phyloP scores from a whole-genome alignment of 1,140 invertebrate species.

The Drosophila cardini region DNA sequence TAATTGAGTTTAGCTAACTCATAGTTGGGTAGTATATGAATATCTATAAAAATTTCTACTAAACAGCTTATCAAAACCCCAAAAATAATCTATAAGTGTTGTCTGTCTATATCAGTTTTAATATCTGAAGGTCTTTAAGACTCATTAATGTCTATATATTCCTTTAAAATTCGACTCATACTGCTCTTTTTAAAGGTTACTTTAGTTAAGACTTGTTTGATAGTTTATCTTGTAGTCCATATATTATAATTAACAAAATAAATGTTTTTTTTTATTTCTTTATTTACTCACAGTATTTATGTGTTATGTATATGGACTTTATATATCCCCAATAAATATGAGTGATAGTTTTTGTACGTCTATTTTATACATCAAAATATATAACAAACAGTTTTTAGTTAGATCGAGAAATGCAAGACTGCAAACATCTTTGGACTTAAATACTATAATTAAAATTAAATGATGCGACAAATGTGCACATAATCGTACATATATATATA shows the following conservation, averaged over 20 bases:
- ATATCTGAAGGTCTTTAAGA: too few relatives aligned
- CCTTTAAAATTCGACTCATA: too few relatives aligned
- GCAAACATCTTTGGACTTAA: constrained; percentile 57
- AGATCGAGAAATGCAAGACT: constrained; percentile 64
- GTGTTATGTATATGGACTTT: constrained; percentile 22
- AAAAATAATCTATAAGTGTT: background rate
- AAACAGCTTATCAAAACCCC: background rate
- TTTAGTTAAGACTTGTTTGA: too few relatives aligned
- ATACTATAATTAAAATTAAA: constrained; percentile 64
- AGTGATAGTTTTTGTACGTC: constrained; percentile 54
- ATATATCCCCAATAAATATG: constrained; percentile 74
- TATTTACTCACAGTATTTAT: constrained; percentile 33
- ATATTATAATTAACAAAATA: too few relatives aligned
- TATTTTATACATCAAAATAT: constrained; percentile 68
- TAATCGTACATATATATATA: constrained; percentile 53
- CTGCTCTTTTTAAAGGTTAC: too few relatives aligned
- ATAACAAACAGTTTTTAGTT: constrained; percentile 40
- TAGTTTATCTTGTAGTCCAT: too few relatives aligned
- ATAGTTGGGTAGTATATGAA: background rate
- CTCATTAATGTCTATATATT: too few relatives aligned
- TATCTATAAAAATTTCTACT: background rate
- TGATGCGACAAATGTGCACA: constrained; percentile 60
- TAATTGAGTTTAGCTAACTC: background rate
- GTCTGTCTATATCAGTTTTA: background rate
- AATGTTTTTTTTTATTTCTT: background rate